These are phyloP conservation scores for Falco peregrinus DNA, from an alignment of 2,797 vertebrate genomes.

Conservation along the genomic window DNA sequence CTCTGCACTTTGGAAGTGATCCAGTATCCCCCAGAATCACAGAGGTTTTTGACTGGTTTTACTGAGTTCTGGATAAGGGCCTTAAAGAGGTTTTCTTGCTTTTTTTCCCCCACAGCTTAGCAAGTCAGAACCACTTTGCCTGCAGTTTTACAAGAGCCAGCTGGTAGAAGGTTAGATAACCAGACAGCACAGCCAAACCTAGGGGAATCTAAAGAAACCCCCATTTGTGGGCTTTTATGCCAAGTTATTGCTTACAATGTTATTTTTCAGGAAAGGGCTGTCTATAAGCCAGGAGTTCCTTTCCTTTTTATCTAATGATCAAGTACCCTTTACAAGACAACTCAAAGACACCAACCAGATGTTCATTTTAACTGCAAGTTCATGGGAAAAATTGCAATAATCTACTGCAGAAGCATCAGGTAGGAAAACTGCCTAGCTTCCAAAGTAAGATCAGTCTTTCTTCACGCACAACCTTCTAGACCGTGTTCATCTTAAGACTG, in stretches of 20 bases:
- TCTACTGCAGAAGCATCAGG: background rate
- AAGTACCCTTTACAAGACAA: background rate
- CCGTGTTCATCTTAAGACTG: background rate
- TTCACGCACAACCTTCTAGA: background rate
- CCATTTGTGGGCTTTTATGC: background rate
- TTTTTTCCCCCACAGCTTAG: background rate
- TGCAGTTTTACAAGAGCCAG: slow-evolving; percentile 42
- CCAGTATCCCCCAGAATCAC: background rate
- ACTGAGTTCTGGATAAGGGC: background rate
- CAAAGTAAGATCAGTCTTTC: background rate
- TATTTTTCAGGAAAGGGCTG: background rate
- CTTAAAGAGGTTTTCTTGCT: background rate
- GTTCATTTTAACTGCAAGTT: slow-evolving; percentile 13
- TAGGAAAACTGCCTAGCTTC: background rate
- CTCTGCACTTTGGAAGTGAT: background rate
- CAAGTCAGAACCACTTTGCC: slow-evolving; percentile 38
- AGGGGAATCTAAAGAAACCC: background rate
- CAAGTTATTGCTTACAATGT: background rate
- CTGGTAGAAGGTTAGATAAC: slow-evolving; percentile 47
- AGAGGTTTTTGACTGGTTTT: background rate
- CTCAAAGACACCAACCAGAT: background rate
- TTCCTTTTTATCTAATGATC: slow-evolving; percentile 13
- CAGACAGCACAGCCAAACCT: slow-evolving; percentile 4
- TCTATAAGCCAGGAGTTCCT: slow-evolving; percentile 3
- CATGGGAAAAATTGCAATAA: background rate